These are phyloP conservation scores for Bursaphelenchus okinawaensis DNA, from an alignment of 2,888 invertebrate genomes.

Conservation along the genomic window DNA sequence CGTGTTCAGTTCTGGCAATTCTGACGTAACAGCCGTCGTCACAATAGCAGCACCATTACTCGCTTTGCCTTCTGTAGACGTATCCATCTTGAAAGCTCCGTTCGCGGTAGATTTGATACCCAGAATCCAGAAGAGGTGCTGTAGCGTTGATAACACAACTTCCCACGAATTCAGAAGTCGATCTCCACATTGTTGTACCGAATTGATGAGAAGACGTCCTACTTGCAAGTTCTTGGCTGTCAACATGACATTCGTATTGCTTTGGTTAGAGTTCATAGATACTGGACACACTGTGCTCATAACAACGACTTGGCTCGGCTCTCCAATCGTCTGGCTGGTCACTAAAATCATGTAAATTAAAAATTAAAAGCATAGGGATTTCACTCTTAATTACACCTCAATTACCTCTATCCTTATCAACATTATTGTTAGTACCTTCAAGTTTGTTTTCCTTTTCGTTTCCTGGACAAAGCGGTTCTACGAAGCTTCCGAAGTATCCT, in stretches of 20 bases:
- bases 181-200: slow-evolving; percentile 85
- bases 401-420: neutral
- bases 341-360: neutral
- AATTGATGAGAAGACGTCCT: slow-evolving; percentile 80
- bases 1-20: slow-evolving; percentile 71
- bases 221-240: slow-evolving; percentile 95
- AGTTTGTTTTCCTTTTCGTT: neutral
- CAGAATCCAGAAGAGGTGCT: slow-evolving; percentile 83
- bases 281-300: slow-evolving; percentile 84
- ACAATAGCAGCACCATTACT: slow-evolving; percentile 65
- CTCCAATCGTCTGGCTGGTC: slow-evolving; percentile 7
- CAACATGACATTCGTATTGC: slow-evolving; percentile 86
- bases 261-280: slow-evolving; percentile 62
- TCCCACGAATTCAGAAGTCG: slow-evolving; percentile 90
- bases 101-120: slow-evolving; percentile 90
- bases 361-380: too few relatives aligned
- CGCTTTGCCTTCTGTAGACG: slow-evolving; percentile 13
- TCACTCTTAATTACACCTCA: too few relatives aligned
- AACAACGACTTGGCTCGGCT: slow-evolving; percentile 77
- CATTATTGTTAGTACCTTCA: neutral
- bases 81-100: slow-evolving; percentile 68
- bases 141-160: slow-evolving; percentile 81
- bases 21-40: slow-evolving; percentile 92
- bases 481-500: slow-evolving; percentile 16
- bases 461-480: slow-evolving; percentile 7